Evolutionary conservation across 2,113 vertebrate species (phyloP).

Genomic region (Lasiurus cinereus): DNA sequence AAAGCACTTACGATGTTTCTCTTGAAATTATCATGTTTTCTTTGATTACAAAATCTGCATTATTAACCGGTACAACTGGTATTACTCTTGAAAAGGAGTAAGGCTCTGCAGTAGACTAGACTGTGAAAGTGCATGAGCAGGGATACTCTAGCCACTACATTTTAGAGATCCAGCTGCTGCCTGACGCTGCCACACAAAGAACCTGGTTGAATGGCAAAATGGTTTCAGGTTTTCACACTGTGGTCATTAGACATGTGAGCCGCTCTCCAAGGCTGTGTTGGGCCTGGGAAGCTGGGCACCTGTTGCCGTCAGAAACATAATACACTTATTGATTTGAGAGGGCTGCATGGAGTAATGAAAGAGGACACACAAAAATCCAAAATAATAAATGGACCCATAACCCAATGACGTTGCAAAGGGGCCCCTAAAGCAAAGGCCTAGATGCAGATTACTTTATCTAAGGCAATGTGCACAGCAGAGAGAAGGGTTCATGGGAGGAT

Average conservation of each 20-base stretch:
- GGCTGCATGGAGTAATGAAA: constrained; percentile 66
- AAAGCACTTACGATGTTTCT: too few species aligned
- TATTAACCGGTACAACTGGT: too few species aligned
- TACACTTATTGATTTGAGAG: constrained; percentile 77
- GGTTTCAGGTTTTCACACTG: constrained; percentile 78
- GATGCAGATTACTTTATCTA: constrained; percentile 71
- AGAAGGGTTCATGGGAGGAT: constrained; percentile 50
- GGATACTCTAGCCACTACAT: constrained; percentile 5
- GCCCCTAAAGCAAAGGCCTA: constrained; percentile 37
- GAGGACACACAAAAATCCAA: constrained; percentile 73
- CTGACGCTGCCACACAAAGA: constrained; percentile 69
- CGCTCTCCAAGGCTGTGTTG: constrained; percentile 72
- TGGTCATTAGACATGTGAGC: constrained; percentile 82
- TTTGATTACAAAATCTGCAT: too few species aligned
- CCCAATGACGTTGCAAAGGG: constrained; percentile 46
- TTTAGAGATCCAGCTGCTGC: constrained; percentile 81
- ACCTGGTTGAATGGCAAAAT: constrained; percentile 73
- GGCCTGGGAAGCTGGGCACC: constrained; percentile 83
- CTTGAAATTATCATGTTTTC: too few species aligned
- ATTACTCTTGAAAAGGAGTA: constrained; percentile 32
- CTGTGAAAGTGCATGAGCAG: constrained; percentile 41
- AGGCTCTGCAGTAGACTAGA: constrained; percentile 37
- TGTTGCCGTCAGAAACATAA: constrained; percentile 85
- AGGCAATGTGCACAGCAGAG: constrained; percentile 44
- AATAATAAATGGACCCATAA: constrained; percentile 69